A percentile compares a stretch with the other conserved stretches of the same genome.
These are phyloP conservation scores for Phallusia fumigata DNA, from an alignment of 23 tunicate genomes.

Conservation along the genomic window DNA sequence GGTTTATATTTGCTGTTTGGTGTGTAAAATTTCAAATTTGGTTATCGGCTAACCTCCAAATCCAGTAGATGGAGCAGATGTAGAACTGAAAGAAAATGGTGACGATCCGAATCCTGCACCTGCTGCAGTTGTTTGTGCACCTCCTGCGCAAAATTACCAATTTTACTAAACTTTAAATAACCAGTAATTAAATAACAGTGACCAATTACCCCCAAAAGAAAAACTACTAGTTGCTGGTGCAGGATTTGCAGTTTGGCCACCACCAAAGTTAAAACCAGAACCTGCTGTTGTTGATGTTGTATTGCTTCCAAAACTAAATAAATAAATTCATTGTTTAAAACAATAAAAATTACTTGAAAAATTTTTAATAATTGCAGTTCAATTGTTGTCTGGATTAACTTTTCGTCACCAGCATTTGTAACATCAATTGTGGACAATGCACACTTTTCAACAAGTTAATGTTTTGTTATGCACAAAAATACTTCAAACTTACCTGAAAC, in stretches of 20 bases:
- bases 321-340: no score
- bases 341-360: no score
- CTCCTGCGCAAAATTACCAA: not conserved
- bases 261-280: slow-evolving; percentile 36
- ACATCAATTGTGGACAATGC: no score
- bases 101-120: not conserved
- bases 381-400: no score
- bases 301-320: slow-evolving; percentile 28
- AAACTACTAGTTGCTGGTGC: slow-evolving; percentile 24
- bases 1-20: no score
- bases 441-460: no score
- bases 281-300: slow-evolving; percentile 8
- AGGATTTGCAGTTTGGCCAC: slow-evolving; percentile 1
- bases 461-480: no score
- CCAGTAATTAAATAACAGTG: not conserved
- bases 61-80: not conserved
- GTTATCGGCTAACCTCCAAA: slow-evolving; percentile 1
- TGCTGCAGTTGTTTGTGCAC: not conserved
- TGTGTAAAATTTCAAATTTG: no score
- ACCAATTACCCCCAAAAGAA: not conserved
- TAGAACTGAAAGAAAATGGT: not conserved
- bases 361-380: no score
- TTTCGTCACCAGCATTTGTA: no score
- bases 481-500: not conserved
- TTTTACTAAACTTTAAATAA: not conserved